Base-by-base conservation (phyloP, 2,888 invertebrate genomes). In the Leucoptera coffeella region DNA sequence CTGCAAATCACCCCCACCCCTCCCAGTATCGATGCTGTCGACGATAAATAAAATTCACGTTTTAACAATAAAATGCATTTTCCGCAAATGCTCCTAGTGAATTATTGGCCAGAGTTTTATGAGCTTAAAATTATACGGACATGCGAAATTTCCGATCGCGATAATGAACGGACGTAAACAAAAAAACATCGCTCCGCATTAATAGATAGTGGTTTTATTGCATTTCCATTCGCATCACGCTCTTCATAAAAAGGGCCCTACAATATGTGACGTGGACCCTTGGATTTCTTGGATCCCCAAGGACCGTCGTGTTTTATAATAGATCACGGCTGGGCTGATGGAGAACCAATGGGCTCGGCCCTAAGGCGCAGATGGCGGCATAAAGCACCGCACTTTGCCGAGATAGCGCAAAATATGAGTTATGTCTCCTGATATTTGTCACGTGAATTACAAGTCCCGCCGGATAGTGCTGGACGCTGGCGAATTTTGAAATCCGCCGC, bases 31-130 rank as follows among this genome's bases (percentile, higher is more conserved):
- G 51, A 50, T 48, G 49, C 57, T 61, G 67, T 67, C 62, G 60
- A 47, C 64, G 51, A 67, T 69, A 69, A 67, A 67, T 67, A 69
- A 69, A 69, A 67, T 69, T 69, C 67, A 67, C 67, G 67, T 67
- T 67, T 69, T 67, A 69, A 67, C 67, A 69, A 69, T 69, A 69
- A 69, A 69, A 67, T 69, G 67, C 65, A 67, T 69, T 67, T 69
- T 67, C 69, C 67, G 65, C 67, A 67, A 69, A 69, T 67, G 67
- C 62, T 62, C 49, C 60, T 55, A 41, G 54, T 64, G 65, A 67
- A 61, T 67, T 67, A 67, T 67, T 55, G 56, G 53, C 41, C 54
- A n/a, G 45, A 49, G 62, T 61, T 69, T 67, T 67, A 69, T 61
- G 67, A 67, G 67, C 62, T 69, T 65, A 67, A 69, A 69, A 69